Conservation (phyloP, 2,113 vertebrate genomes). For the Sylvia atricapilla region DNA sequence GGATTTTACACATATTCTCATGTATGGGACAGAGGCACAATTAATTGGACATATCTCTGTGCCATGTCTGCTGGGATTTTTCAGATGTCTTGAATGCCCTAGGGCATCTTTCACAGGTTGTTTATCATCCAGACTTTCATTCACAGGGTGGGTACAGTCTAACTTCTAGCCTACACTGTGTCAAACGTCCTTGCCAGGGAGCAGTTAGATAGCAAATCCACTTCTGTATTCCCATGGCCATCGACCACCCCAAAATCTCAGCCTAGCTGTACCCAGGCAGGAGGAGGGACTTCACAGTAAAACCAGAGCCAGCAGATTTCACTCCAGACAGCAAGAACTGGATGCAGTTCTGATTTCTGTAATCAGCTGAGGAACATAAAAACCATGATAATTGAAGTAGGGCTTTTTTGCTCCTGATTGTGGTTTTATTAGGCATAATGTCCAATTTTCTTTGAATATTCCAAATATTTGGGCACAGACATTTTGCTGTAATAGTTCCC, state of each 20-base stretch:
- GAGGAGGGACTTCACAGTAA: not conserved
- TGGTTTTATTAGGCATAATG: not conserved
- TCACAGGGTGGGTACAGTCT: not conserved
- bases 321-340: not conserved
- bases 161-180: not conserved
- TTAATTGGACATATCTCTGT: not conserved
- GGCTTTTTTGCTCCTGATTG: not conserved
- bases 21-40: not conserved
- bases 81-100: not conserved
- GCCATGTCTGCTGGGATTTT: not conserved
- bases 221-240: not conserved
- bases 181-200: not conserved
- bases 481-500: not conserved
- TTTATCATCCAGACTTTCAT: not conserved
- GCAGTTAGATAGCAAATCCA: not conserved
- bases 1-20: not conserved
- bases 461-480: not conserved
- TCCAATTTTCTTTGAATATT: not conserved
- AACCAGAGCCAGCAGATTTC: not conserved
- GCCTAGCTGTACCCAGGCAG: not conserved
- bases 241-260: not conserved
- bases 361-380: not conserved
- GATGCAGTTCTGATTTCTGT: not conserved
- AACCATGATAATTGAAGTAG: not conserved
- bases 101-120: not conserved